Evolutionary conservation across 2,888 invertebrate genomes (phyloP), one percentile per base, ranked within the genome.

Genomic region (Amitus sp.): DNA sequence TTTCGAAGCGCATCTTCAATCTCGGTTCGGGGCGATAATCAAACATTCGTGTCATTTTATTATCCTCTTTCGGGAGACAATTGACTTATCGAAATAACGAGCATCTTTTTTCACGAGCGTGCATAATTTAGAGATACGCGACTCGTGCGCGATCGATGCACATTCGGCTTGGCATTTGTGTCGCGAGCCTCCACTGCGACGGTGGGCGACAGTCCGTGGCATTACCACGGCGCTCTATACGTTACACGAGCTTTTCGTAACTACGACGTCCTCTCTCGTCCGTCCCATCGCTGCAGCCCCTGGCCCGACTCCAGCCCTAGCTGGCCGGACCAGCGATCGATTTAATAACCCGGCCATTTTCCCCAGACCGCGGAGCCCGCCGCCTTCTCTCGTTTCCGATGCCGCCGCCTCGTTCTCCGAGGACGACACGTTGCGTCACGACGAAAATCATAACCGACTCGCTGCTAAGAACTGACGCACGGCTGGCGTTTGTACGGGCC

Each of bases 271-370:
- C 23, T 23, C 23, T 23, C 30, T 9, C 30, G 30, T 30, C n/a
- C 30, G 30, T 30, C 30, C 30, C 30, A 30, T 10, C 30, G 30
- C 30, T n/a, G 10, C 30, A n/a, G 30, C 30, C n/a, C 30, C 30
- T 30, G 30, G 30, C 30, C 30, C 30, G 30, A 6, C 30, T 30
- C 30, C 30, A 30, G 30, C 30, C 30, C 30, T 30, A 30, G 30
- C 6, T 67, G 72, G 59, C 73, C 71, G 72, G 72, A 72, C 66
- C 73, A 62, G 63, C 76, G 78, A 79, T 79, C 77, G 79, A 79
- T 79, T 79, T 79, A 77, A 79, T 78, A 78, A 78, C 75, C 77
- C 78, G 75, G 78, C 78, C 78, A 78, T 79, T 79, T 79, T 78
- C 75, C 73, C 18, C 72, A 66, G 67, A 69, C 72, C 60, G 69